These are phyloP conservation scores for Willowsia nigromaculata DNA, from an alignment of 2,888 invertebrate species.

Conservation along the genomic window DNA sequence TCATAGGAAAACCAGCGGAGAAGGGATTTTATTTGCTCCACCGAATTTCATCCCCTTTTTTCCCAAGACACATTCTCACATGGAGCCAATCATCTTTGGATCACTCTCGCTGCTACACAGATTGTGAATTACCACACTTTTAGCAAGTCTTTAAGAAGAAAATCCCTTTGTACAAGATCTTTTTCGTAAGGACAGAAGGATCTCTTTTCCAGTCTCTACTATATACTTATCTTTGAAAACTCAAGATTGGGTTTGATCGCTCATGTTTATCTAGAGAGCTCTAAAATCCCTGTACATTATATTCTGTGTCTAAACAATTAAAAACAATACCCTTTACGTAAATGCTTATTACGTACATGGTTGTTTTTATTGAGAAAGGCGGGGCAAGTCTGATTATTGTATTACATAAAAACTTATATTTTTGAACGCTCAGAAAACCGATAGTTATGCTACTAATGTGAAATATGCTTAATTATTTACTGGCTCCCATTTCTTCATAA, in stretches of 20 bases:
- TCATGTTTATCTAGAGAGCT: not conserved
- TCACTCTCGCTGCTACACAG: not conserved
- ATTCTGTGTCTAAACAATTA: constrained; percentile 1
- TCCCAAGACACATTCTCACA: not conserved
- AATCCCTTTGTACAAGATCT: not conserved
- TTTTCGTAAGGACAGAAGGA: not conserved
- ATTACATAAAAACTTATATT: too few species aligned
- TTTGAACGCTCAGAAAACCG: too few species aligned
- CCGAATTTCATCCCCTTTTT: constrained; percentile 50
- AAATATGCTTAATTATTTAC: too few species aligned
- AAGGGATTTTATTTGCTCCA: constrained; percentile 63
- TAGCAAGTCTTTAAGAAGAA: constrained; percentile 22
- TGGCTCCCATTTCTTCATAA: too few species aligned
- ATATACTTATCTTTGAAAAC: not conserved
- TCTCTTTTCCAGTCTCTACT: not conserved
- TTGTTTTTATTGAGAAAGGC: not conserved
- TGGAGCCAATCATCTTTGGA: not conserved
- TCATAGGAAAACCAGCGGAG: not conserved
- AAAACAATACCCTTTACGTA: not conserved
- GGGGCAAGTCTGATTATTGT: not conserved
- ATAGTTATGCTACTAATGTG: too few species aligned
- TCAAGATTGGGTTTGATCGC: not conserved
- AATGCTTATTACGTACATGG: not conserved
- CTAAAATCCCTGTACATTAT: not conserved
- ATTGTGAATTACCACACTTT: constrained; percentile 12